Evolutionary conservation across 2,113 vertebrate species (phyloP).

Genomic region (Vulpes ferrilata): DNA sequence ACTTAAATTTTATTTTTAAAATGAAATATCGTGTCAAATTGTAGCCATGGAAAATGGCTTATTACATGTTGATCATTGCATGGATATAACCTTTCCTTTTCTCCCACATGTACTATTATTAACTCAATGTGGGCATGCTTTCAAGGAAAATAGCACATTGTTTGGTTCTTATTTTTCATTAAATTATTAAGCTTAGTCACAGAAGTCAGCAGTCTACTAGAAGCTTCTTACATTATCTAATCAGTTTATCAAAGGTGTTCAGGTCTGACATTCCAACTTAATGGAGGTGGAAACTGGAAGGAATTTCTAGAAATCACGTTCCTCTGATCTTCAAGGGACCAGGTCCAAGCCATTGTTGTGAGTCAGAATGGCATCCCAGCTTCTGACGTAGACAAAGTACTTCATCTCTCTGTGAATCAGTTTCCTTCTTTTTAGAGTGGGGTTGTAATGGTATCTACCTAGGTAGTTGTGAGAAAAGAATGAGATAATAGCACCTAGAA

Average conservation of each 20-base stretch:
- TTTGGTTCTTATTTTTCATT: conserved; percentile 59
- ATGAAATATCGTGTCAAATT: neutral
- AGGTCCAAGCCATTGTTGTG: neutral
- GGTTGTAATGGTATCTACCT: neutral
- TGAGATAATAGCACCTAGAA: neutral
- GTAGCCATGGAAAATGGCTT: neutral
- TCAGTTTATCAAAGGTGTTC: conserved; percentile 18
- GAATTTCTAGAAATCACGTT: neutral
- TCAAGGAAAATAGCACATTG: conserved; percentile 50
- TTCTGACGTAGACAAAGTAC: neutral
- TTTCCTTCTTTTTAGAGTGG: neutral
- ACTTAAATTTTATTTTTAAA: conserved; percentile 46
- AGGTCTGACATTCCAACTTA: neutral
- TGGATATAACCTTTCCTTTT: neutral
- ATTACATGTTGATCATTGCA: neutral
- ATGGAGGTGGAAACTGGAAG: conserved; percentile 1
- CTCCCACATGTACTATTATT: conserved; percentile 8
- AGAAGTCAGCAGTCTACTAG: neutral
- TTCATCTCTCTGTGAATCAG: neutral
- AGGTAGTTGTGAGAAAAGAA: neutral
- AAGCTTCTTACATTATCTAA: neutral
- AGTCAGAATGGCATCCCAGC: neutral
- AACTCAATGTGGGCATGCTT: conserved; percentile 16
- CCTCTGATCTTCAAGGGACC: neutral
- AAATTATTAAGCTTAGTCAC: conserved; percentile 36